Evolutionary conservation across 2,113 vertebrate species (phyloP).

Genomic region (Rhagologus leucostigma): DNA sequence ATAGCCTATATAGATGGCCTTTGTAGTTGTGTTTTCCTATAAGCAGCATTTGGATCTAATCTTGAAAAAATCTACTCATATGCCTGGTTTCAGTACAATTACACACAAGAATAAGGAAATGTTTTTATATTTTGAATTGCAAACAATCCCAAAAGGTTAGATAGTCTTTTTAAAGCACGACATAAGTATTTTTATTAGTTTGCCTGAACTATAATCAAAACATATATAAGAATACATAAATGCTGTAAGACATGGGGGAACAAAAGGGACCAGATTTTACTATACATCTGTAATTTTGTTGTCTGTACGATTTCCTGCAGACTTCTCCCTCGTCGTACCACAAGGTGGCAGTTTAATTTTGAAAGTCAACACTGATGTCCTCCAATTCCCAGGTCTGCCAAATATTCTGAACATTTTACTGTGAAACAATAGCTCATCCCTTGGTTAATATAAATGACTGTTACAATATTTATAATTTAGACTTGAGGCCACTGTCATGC

Average conservation of each 20-base stretch:
- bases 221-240: neutral
- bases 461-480: neutral
- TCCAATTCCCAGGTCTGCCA: neutral
- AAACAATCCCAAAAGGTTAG: neutral
- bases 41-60: neutral
- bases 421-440: neutral
- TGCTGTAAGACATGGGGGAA: neutral
- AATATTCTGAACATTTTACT: neutral
- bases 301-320: neutral
- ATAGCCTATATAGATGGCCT: neutral
- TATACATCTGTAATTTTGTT: neutral
- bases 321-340: neutral
- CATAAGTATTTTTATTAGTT: neutral
- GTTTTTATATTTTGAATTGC: neutral
- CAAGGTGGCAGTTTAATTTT: conserved; percentile 52
- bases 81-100: neutral
- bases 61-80: neutral
- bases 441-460: neutral
- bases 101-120: neutral
- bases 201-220: neutral
- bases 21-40: neutral
- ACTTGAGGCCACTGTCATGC: neutral
- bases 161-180: neutral
- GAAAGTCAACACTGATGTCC: neutral
- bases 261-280: neutral